Evolutionary conservation across 2,113 vertebrate species (phyloP).

Genomic region (Dipodomys merriami): DNA sequence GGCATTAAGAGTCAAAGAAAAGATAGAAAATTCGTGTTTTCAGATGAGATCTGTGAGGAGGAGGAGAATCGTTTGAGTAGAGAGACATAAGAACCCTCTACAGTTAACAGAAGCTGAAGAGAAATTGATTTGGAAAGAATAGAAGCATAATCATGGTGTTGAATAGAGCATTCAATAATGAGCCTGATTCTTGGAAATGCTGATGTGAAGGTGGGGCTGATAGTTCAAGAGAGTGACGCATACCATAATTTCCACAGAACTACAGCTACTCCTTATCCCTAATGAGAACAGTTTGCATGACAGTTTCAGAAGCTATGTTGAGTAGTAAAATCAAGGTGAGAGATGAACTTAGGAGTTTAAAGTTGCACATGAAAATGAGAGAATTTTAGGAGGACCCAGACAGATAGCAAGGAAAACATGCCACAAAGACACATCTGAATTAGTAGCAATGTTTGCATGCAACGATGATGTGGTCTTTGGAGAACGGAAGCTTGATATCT

Average conservation of each 20-base stretch:
- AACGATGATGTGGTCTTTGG: not conserved
- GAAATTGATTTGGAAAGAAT: constrained; percentile 75
- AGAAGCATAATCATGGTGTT: constrained; percentile 41
- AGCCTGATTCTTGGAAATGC: constrained; percentile 60
- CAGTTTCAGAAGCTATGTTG: not conserved
- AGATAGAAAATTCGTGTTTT: constrained; percentile 77
- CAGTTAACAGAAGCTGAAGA: constrained; percentile 65
- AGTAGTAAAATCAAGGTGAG: not conserved
- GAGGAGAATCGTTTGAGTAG: constrained; percentile 60
- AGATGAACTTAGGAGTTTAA: not conserved
- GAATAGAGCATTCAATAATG: constrained; percentile 51
- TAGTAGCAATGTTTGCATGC: fast-evolving
- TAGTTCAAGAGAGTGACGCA: constrained; percentile 50
- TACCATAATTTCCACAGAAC: constrained; percentile 67
- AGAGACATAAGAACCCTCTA: constrained; percentile 64
- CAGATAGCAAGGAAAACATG: not conserved
- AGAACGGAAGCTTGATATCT: not conserved
- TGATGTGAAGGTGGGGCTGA: constrained; percentile 56
- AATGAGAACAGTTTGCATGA: not conserved
- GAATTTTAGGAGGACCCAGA: not conserved
- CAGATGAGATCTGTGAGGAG: constrained; percentile 68
- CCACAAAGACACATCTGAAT: not conserved
- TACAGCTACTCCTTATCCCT: constrained; percentile 19
- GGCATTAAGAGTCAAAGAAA: constrained; percentile 66
- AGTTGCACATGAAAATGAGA: not conserved